Evolutionary conservation across 2,113 vertebrate genomes (phyloP).

Genomic region (Cryptotis parvus): DNA sequence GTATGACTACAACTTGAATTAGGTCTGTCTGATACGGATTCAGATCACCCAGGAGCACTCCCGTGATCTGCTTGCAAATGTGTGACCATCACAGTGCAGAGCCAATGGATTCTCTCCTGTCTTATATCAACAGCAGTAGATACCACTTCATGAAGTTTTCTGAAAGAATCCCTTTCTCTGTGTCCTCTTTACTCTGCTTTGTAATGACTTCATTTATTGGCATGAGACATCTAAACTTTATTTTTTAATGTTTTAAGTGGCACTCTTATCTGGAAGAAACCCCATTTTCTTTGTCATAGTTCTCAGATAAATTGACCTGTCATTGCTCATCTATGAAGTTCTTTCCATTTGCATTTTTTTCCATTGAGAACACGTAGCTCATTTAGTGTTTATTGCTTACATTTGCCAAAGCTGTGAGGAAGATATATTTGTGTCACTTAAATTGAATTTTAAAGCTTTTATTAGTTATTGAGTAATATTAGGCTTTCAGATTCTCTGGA

Average conservation of each 20-base stretch:
- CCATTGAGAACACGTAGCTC: constrained; percentile 15
- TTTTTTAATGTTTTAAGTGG: constrained; percentile 16
- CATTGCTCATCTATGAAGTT: background rate
- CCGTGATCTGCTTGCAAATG: background rate
- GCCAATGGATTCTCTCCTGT: background rate
- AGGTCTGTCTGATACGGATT: background rate
- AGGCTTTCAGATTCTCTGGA: background rate
- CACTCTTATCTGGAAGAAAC: constrained; percentile 8
- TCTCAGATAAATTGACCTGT: constrained; percentile 33
- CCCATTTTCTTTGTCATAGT: constrained; percentile 36
- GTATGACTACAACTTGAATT: background rate
- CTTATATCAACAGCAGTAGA: background rate
- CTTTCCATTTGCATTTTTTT: constrained; percentile 11
- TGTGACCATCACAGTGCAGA: background rate
- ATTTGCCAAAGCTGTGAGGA: constrained; percentile 19
- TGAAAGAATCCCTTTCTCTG: background rate
- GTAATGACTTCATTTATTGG: constrained; percentile 45
- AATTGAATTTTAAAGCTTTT: constrained; percentile 58
- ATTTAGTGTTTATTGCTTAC: constrained; percentile 32
- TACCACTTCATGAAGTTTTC: background rate
- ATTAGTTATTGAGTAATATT: constrained; percentile 37
- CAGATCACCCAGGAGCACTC: background rate
- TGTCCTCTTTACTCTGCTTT: background rate
- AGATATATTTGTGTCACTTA: constrained; percentile 51
- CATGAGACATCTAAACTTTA: constrained; percentile 20